Evolutionary conservation across 2,888 invertebrate genomes (phyloP).

Genomic region (Balanococcus diminutus): DNA sequence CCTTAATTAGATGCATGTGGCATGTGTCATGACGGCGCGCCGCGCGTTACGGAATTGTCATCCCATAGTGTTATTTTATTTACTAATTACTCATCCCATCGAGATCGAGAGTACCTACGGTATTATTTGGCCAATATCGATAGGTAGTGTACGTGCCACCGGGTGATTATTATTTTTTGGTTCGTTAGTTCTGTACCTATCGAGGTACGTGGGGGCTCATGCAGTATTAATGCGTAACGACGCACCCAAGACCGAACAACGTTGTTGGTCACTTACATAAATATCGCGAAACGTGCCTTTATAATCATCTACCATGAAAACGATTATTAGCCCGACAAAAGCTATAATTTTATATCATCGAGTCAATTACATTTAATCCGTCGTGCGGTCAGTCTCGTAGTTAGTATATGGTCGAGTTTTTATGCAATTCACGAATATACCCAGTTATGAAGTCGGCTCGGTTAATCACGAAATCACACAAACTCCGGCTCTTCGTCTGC

Average conservation of each 20-base stretch:
- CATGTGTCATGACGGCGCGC: not conserved
- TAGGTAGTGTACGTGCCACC: not conserved
- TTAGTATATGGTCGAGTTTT: not conserved
- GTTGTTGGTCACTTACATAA: not conserved
- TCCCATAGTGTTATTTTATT: not conserved
- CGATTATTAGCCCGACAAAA: constrained; percentile 3
- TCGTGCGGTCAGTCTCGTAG: not conserved
- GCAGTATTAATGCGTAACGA: not conserved
- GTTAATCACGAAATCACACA: not conserved
- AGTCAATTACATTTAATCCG: constrained; percentile 11
- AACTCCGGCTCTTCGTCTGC: not conserved
- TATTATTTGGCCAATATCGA: not conserved
- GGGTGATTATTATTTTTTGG: not conserved
- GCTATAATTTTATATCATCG: constrained; percentile 5
- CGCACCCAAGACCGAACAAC: not conserved
- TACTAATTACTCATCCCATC: not conserved
- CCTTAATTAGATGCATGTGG: not conserved
- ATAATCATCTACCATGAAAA: constrained; percentile 11
- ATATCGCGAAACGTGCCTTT: constrained; percentile 1
- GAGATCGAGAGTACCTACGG: not conserved
- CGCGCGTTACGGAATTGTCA: not conserved
- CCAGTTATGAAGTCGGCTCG: not conserved
- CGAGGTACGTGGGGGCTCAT: not conserved
- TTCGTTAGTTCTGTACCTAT: not conserved
- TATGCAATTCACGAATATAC: not conserved